These are phyloP conservation scores for Melipona beecheii DNA, from an alignment of 2,888 invertebrate species.

Conservation along the genomic window DNA sequence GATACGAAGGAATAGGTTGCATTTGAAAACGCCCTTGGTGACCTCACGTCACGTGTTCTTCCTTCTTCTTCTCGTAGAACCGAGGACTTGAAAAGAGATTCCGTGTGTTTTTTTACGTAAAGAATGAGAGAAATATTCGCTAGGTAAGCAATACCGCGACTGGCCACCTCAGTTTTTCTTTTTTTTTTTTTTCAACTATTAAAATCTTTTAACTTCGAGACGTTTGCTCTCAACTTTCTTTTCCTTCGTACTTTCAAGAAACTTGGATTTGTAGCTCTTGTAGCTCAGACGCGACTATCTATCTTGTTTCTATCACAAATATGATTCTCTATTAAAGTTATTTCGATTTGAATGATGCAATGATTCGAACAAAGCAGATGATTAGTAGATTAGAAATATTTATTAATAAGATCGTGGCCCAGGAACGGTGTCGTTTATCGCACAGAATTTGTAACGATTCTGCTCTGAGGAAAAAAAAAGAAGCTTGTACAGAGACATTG, in stretches of 20 bases:
- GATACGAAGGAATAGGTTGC: slow-evolving; percentile 23
- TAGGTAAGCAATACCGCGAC: slow-evolving; percentile 54
- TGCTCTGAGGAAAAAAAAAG: slow-evolving; percentile 26
- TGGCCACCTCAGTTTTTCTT: slow-evolving; percentile 17
- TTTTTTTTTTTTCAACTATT: neutral
- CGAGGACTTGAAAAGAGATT: slow-evolving; percentile 37
- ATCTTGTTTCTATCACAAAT: neutral
- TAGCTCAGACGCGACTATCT: neutral
- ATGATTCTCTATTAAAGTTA: no score
- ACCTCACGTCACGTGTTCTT: slow-evolving; percentile 76
- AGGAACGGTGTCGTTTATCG: slow-evolving; percentile 44
- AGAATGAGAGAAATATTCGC: slow-evolving; percentile 68
- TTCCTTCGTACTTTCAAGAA: neutral
- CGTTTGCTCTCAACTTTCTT: neutral
- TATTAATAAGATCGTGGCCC: neutral
- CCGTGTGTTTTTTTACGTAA: slow-evolving; percentile 55
- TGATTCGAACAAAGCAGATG: no score
- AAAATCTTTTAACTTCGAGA: neutral
- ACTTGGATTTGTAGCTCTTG: neutral
- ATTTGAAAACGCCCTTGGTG: slow-evolving; percentile 77
- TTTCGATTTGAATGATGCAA: no score
- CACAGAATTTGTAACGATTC: slow-evolving; percentile 45
- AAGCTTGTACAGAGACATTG: slow-evolving; percentile 82
- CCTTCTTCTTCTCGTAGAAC: slow-evolving; percentile 46
- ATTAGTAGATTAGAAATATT: neutral